Conservation (phyloP, 2,113 vertebrate species). For the Chelonoidis abingdonii region DNA sequence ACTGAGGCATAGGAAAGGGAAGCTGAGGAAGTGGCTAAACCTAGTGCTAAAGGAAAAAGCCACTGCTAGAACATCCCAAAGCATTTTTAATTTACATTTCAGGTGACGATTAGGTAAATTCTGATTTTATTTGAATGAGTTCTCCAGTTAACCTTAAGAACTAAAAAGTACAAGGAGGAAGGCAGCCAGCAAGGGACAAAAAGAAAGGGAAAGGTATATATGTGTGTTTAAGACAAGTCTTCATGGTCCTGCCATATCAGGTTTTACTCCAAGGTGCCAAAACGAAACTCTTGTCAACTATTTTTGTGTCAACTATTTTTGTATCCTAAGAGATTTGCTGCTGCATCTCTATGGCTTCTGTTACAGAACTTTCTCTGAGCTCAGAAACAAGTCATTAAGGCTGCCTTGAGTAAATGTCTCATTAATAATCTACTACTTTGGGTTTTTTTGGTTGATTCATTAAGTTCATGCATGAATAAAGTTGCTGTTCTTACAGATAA, state of each 20-base stretch:
- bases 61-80: neutral
- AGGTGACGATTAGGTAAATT: neutral
- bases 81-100: neutral
- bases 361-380: conserved; percentile 19
- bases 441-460: conserved; percentile 55
- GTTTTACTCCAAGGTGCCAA: neutral
- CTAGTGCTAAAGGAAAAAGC: neutral
- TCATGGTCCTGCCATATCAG: neutral
- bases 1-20: neutral
- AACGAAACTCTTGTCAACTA: conserved; percentile 5
- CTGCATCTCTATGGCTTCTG: neutral
- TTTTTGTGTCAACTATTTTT: conserved; percentile 13
- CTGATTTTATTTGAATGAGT: neutral
- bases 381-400: conserved; percentile 43
- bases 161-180: neutral
- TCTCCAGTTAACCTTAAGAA: neutral
- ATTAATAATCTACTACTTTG: conserved; percentile 60
- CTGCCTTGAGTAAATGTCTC: conserved; percentile 48
- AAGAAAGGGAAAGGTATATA: neutral
- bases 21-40: neutral
- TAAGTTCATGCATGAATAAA: conserved; percentile 60
- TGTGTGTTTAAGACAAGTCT: neutral
- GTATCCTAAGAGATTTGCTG: neutral
- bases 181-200: neutral
- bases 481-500: conserved; percentile 57